phyloP scores from a whole-genome alignment of 2,113 vertebrate genomes.

The Paratilapia polleni region DNA sequence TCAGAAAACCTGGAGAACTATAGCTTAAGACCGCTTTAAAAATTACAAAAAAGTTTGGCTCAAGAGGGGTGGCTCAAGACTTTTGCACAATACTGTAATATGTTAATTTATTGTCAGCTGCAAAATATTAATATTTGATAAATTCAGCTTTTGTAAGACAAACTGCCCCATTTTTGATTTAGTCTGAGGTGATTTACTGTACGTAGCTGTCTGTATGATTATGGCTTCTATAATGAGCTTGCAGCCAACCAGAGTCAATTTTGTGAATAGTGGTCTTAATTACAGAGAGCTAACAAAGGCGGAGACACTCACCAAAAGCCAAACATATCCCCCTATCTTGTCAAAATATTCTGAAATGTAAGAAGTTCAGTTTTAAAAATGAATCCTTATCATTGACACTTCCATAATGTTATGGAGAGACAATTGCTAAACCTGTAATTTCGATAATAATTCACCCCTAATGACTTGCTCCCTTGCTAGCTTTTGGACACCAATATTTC shows the following conservation, averaged over 20 bases:
- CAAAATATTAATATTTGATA: too few relatives aligned
- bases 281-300: not conserved
- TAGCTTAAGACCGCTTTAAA: too few relatives aligned
- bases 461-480: constrained; percentile 3
- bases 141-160: too few relatives aligned
- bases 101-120: too few relatives aligned
- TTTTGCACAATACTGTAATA: too few relatives aligned
- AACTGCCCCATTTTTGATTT: too few relatives aligned
- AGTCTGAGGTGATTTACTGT: too few relatives aligned
- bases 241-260: too few relatives aligned
- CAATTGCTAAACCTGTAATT: not conserved
- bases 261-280: not conserved
- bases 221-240: too few relatives aligned
- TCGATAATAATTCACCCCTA: constrained; percentile 27
- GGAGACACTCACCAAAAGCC: not conserved
- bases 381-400: not conserved
- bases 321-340: not conserved
- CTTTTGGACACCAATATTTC: constrained; percentile 34
- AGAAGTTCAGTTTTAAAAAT: not conserved
- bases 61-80: too few relatives aligned
- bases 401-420: constrained; percentile 11
- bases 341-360: not conserved
- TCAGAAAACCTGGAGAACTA: fast-evolving
- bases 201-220: too few relatives aligned
- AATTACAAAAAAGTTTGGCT: too few relatives aligned